Base-by-base conservation (phyloP, 2,888 invertebrate species). In the Cephus sareptanus region DNA sequence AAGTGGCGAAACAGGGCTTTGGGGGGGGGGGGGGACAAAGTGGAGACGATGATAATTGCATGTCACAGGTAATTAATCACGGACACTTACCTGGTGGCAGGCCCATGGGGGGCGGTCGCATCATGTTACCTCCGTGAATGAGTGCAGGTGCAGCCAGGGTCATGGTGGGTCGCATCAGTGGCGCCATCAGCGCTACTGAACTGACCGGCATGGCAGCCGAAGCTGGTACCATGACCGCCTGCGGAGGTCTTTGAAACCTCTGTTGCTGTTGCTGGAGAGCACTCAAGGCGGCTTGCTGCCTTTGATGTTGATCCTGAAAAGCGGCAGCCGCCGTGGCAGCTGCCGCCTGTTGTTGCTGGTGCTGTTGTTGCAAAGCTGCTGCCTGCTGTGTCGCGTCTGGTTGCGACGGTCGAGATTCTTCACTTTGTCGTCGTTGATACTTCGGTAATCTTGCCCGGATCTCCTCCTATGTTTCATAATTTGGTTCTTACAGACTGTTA, bases 371-470 rank as follows among this genome's bases (percentile, higher is more conserved):
- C 34, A 85, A 69, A 33, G 87, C 87, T 80, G 89, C 91, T 37
- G 85, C 83, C 81, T 84, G 89, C 35, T 87, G 87, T 31, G 83
- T 79, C 15, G 85, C 81, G 71, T 88, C 87, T 6, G 83, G 76
- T 74, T 87, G 88, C 12, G 89, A 87, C 9, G 90, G 88, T 56
- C 92, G 90, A 73, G 90, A 86, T 78, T 92, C 92, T 76, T 91
- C 92, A 23, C 81, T 88, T 79, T 90, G 92, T 80, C 93, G 93
- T 73, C 92, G 92, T 82, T 94, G 93, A 90, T 97, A 97, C 88
- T 95, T 95, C 13, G 94, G 92, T 87, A 93, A 92, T 76, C 96
- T 92, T 12, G 97, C 95, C 75, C 96, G 93, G 83, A 96, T 94
- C 92, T 98, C 97, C 91, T 97, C 97, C 90, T 97, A 90, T 76